Base-by-base conservation (phyloP, 2,797 vertebrate genomes). In the Dryobates pubescens region DNA sequence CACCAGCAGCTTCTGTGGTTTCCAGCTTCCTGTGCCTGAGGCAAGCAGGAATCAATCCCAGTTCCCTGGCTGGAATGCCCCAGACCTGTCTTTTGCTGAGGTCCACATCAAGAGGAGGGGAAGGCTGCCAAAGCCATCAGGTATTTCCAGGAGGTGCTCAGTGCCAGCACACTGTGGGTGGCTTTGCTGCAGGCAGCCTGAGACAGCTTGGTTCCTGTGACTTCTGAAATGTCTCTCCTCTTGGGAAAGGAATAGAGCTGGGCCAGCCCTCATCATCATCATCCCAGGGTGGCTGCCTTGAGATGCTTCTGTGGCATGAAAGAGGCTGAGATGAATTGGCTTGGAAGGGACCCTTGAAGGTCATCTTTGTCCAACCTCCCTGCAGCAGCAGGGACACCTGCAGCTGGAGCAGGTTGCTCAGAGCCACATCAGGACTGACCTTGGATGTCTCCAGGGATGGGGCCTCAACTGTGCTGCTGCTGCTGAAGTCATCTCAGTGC, bases 191-290 rank as follows among this genome's bases (percentile, higher is more conserved):
- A 81, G 75, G 5, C 32, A 54, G 38, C 11, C 27, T 19, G 19
- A 43, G 54, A 57, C 1, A 1, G 34, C 61, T 68, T 2, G 0
- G 15, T 81, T 86, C 72, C 64, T 0, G 6, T 41, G 74, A n/a
- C 29, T 53, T 67, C 36, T 54, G 41, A 43, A 13, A 45, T 67
- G 75, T 57, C 27, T 71, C 20, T 67, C 26, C 74, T 76, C 49
- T 24, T 38, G 43, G 79, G 74, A 67, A 58, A n/a, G 54, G n/a
- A 41, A 20, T 13, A 20, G 47, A 58, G 61, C 67, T 54, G 56
- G 77, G 9, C 36, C 1, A 2, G n/a, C 43, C 27, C 30, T 64
- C 27, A 12, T 2, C 5, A 1, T 62, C 27, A 1, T 61, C 58
- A 3, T 27, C 13, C 9, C 7, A 5, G 15, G 34, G 54, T 24